A percentile compares a stretch with the other conserved stretches of the same genome.
Conservation (phyloP, 1,140 invertebrate genomes). For the Berghia stephanieae region DNA sequence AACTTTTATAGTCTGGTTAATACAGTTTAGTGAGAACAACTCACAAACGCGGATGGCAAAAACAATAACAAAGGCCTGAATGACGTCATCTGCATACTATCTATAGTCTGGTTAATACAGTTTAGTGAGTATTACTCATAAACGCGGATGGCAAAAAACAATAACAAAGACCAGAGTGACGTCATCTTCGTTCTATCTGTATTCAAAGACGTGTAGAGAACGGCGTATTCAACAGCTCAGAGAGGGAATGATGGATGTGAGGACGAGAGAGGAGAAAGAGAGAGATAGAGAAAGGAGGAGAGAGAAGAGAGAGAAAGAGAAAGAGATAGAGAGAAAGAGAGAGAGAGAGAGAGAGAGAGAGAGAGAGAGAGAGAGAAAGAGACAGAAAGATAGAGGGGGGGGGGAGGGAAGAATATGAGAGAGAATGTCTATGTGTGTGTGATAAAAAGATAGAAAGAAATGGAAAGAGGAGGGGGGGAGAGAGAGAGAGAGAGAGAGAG, state of each 20-base stretch:
- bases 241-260: not conserved
- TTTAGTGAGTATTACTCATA: too few relatives aligned
- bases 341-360: not conserved
- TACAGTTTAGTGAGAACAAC: too few relatives aligned
- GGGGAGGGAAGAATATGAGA: not conserved
- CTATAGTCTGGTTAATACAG: too few relatives aligned
- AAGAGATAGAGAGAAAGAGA: not conserved
- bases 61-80: too few relatives aligned
- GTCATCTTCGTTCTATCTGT: too few relatives aligned
- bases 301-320: not conserved
- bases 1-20: too few relatives aligned
- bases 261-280: not conserved
- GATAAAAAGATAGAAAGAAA: not conserved
- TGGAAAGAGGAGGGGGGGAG: not conserved
- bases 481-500: not conserved
- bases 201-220: too few relatives aligned
- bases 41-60: too few relatives aligned
- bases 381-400: not conserved
- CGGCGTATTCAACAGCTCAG: not conserved
- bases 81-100: too few relatives aligned
- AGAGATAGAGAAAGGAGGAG: not conserved
- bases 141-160: too few relatives aligned
- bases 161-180: too few relatives aligned
- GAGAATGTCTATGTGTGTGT: too few relatives aligned
- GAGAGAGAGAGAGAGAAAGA: not conserved